Base-by-base conservation (phyloP, 2,797 vertebrate genomes). In the Pachyuromys duprasi region DNA sequence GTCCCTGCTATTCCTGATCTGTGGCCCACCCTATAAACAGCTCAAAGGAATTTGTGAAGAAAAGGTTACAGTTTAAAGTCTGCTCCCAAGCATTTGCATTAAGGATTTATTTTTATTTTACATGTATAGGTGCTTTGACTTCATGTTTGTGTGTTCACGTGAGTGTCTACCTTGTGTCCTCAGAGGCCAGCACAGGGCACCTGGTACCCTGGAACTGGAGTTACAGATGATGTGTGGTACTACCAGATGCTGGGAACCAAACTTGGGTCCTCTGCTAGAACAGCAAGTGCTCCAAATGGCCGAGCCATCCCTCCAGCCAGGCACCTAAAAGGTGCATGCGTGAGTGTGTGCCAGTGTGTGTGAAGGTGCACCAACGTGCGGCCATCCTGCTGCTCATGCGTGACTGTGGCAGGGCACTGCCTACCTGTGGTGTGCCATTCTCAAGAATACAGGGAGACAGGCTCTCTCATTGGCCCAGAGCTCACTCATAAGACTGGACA, bases 1-100 rank as follows among this genome's bases (percentile, higher is more conserved):
- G 79, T 89, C 86, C 33, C 45, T 78, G 28, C 36, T 83, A 83
- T 36, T 89, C 24, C 39, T 53, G 87, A 80, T 86, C 87, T 87
- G 84, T 12, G 24, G 26, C 55, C n/a, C 49, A 33, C 45, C 8
- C 22, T 13, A 18, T 53, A 74, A 78, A 88, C 70, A 9, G 65
- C n/a, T 14, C 12, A 14, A 49, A 78, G 86, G 20, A 74, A 89
- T 65, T 82, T 18, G 22, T 74, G 33, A 90, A 60, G 31, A 81
- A 63, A 83, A 80, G 1, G 11, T 39, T 79, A 60, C 1, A 4
- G 81, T 39, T 62, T 26, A 49, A 96, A 84, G 63, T 57, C 84
- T 49, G 22, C 22, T 31, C 22, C 62, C 65, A 70, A 11, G 45
- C 12, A 3, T n/a, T 70, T 17, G 33, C 13, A 28, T 26, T 17